phyloP scores from a whole-genome alignment of 1,140 invertebrate species.

The Gonatopus flavifemur region DNA sequence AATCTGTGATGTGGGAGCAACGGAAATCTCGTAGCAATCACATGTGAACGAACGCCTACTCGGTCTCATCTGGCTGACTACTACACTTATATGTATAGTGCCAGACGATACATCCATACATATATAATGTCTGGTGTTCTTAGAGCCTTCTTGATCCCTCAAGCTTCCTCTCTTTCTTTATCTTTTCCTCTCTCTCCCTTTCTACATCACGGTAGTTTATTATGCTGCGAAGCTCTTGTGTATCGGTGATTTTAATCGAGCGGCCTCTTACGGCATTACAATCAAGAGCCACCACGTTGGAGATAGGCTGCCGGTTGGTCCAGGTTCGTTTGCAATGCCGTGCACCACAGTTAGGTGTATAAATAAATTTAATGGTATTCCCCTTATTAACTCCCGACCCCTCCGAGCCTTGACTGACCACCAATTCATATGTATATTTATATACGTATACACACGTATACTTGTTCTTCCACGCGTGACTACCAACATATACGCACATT shows the following conservation, averaged over 20 bases:
- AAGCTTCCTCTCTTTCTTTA: constrained; percentile 2
- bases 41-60: constrained; percentile 18
- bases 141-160: constrained; percentile 7
- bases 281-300: constrained; percentile 27
- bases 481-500: too few relatives aligned
- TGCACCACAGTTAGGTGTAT: constrained; percentile 15
- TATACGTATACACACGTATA: too few relatives aligned
- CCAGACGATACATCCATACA: too few relatives aligned
- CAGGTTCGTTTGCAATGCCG: constrained; percentile 10
- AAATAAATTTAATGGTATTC: constrained; percentile 25
- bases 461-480: too few relatives aligned
- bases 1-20: constrained; percentile 14
- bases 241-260: constrained; percentile 38
- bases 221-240: constrained; percentile 10
- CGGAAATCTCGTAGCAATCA: constrained; percentile 19
- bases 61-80: constrained; percentile 5
- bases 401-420: too few relatives aligned
- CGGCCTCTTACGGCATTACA: constrained; percentile 20
- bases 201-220: constrained; percentile 11
- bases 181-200: constrained; percentile 2
- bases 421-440: too few relatives aligned
- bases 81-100: too few relatives aligned
- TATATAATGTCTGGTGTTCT: too few relatives aligned
- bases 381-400: constrained; percentile 14
- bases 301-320: constrained; percentile 19